These are phyloP conservation scores for Holothuria leucospilota DNA, from an alignment of 53 echinoderm and acorn worm species.

Conservation along the genomic window DNA sequence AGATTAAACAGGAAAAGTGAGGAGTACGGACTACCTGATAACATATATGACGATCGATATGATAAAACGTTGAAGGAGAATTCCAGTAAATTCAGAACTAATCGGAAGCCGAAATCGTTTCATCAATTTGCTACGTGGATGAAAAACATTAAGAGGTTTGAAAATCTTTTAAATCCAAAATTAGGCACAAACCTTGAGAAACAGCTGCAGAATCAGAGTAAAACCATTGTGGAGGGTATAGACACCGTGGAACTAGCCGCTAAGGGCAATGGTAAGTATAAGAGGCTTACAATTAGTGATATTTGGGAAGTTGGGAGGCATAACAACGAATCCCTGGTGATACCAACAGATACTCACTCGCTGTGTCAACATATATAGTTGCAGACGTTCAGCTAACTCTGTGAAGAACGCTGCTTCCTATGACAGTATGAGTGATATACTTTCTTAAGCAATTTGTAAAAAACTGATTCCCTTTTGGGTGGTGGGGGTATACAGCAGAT, in stretches of 20 bases:
- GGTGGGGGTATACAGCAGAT: too few relatives aligned
- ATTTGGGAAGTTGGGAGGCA: too few relatives aligned
- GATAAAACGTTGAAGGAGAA: constrained; percentile 76
- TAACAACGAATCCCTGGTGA: too few relatives aligned
- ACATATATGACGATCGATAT: constrained; percentile 93
- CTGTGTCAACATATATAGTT: too few relatives aligned
- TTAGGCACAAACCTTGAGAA: constrained; percentile 65
- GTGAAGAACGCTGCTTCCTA: too few relatives aligned
- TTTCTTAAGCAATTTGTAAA: too few relatives aligned
- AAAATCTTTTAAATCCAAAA: constrained; percentile 82
- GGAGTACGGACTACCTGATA: constrained; percentile 87
- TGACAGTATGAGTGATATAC: too few relatives aligned
- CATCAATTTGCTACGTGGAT: constrained; percentile 78
- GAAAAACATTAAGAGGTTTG: constrained; percentile 80
- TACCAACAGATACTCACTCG: too few relatives aligned
- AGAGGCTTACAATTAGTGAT: neutral
- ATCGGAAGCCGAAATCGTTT: constrained; percentile 68
- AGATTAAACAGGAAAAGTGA: constrained; percentile 73
- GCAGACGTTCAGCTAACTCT: too few relatives aligned
- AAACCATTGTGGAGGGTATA: constrained; percentile 76
- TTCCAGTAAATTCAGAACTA: neutral
- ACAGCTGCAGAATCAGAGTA: constrained; percentile 46
- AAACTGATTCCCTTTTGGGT: too few relatives aligned
- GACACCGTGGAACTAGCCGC: constrained; percentile 72
- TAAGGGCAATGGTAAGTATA: constrained; percentile 28